Conservation (phyloP, 2,888 invertebrate genomes). For the Epinotia bilunana region DNA sequence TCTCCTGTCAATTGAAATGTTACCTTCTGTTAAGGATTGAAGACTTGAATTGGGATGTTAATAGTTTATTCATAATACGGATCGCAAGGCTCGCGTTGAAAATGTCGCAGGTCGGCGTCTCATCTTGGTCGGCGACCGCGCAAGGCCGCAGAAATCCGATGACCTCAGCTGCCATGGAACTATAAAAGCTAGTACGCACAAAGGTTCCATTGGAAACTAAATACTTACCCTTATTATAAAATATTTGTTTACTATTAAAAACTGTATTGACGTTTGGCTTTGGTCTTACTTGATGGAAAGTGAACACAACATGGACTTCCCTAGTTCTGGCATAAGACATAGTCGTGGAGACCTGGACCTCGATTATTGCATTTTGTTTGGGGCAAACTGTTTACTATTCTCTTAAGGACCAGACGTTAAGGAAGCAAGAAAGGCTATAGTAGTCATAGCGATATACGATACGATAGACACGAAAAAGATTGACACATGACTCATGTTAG, state of each 20-base stretch:
- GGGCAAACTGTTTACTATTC: too few relatives aligned
- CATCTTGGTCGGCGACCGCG: conserved; percentile 79
- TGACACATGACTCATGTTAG: too few relatives aligned
- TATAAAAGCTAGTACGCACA: conserved; percentile 55
- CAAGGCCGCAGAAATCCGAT: conserved; percentile 80
- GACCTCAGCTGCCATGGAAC: conserved; percentile 71
- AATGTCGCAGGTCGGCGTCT: conserved; percentile 73
- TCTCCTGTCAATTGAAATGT: neutral
- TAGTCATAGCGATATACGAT: too few relatives aligned
- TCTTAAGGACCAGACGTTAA: too few relatives aligned
- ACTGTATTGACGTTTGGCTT: neutral
- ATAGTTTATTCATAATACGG: conserved; percentile 47
- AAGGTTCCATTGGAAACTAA: neutral
- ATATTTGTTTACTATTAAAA: neutral
- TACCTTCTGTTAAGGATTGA: conserved; percentile 43
- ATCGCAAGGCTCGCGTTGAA: conserved; percentile 56
- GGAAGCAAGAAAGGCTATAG: too few relatives aligned
- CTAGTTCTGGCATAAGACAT: too few relatives aligned
- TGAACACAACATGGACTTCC: neutral
- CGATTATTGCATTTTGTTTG: too few relatives aligned
- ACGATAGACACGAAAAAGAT: too few relatives aligned
- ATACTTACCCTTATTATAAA: neutral
- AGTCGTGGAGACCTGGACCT: too few relatives aligned
- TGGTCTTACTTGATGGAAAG: neutral
- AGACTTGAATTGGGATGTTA: conserved; percentile 47